Conservation (phyloP, 2,888 invertebrate species). For the Watsonalla binaria region DNA sequence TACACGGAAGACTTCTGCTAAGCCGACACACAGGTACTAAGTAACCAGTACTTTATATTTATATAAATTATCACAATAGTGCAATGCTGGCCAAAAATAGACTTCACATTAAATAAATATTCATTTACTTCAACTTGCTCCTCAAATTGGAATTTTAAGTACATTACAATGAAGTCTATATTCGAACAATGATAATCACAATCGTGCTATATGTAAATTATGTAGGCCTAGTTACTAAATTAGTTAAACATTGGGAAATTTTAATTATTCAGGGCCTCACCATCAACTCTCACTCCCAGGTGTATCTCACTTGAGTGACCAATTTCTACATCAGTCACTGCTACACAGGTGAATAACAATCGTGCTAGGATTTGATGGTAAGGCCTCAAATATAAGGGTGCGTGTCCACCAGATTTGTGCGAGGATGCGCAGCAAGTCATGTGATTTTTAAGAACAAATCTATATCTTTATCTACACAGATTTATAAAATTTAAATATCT, state of each 20-base stretch:
- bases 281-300: too few species aligned
- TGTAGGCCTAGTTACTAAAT: background rate
- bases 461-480: too few species aligned
- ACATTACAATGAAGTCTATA: background rate
- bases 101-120: background rate
- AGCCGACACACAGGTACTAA: constrained; percentile 5
- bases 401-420: too few species aligned
- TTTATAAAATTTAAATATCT: too few species aligned
- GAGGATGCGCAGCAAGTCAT: too few species aligned
- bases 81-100: background rate
- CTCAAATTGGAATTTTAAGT: constrained; percentile 2
- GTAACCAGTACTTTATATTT: background rate
- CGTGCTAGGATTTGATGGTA: too few species aligned
- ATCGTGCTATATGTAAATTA: background rate
- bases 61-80: constrained; percentile 1
- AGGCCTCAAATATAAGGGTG: too few species aligned
- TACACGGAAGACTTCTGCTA: constrained; percentile 57
- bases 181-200: background rate
- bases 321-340: too few species aligned
- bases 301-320: too few species aligned
- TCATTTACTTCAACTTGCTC: background rate
- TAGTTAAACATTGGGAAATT: background rate
- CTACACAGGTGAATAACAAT: too few species aligned
- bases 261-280: too few species aligned
- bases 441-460: too few species aligned